Percentiles rank a stretch among this genome's conserved stretches.
These are phyloP conservation scores for Siphlonurus alternatus DNA, from an alignment of 2,888 invertebrate species.

Conservation along the genomic window DNA sequence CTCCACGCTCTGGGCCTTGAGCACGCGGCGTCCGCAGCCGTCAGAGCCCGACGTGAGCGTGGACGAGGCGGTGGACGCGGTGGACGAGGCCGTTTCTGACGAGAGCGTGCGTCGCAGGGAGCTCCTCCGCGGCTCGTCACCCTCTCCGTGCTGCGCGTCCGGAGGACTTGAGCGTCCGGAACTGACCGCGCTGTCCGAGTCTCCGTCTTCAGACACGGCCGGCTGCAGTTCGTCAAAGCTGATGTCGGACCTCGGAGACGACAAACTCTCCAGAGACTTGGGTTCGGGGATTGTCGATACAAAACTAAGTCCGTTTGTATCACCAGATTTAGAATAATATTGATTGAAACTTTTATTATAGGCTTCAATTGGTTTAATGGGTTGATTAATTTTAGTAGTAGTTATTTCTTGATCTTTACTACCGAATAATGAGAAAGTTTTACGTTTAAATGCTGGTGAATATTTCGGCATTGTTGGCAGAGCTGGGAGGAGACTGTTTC, in stretches of 20 bases:
- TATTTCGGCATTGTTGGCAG: slow-evolving; percentile 44
- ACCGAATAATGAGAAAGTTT: slow-evolving; percentile 47
- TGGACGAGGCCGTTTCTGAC: slow-evolving; percentile 45
- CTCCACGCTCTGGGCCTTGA: slow-evolving; percentile 65
- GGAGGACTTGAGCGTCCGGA: slow-evolving; percentile 53
- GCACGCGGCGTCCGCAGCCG: slow-evolving; percentile 40
- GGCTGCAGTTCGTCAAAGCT: slow-evolving; percentile 29
- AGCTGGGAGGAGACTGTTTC: slow-evolving; percentile 15
- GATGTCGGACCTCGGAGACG: slow-evolving; percentile 38
- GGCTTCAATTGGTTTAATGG: slow-evolving; percentile 22
- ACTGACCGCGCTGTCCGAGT: slow-evolving; percentile 78
- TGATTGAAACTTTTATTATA: neutral
- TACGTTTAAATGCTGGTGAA: slow-evolving; percentile 65
- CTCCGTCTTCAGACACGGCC: slow-evolving; percentile 37
- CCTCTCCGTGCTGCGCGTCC: slow-evolving; percentile 30
- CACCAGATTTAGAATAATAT: slow-evolving; percentile 1
- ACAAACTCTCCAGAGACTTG: slow-evolving; percentile 38
- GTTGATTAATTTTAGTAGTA: slow-evolving; percentile 8
- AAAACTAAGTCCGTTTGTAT: slow-evolving; percentile 11
- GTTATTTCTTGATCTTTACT: slow-evolving; percentile 11
- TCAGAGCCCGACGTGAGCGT: slow-evolving; percentile 57
- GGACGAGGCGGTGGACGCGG: slow-evolving; percentile 37
- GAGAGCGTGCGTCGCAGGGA: slow-evolving; percentile 45
- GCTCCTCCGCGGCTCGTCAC: slow-evolving; percentile 19
- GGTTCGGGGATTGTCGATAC: slow-evolving; percentile 20